Base-by-base conservation (phyloP, 2,888 invertebrate species). In the Leptopilina myrica region DNA sequence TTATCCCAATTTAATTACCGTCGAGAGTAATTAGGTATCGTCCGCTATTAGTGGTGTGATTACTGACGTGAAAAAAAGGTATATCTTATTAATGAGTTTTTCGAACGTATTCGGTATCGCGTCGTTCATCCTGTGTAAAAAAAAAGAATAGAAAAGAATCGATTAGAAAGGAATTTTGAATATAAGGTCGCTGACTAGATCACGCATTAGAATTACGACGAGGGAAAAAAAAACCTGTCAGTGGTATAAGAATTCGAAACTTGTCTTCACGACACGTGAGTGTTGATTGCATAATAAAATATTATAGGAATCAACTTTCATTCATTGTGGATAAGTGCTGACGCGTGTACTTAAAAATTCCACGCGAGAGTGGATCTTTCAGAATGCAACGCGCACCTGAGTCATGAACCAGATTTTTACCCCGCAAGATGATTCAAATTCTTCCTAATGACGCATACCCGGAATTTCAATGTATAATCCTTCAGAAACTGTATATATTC, bases 371-470 rank as follows among this genome's bases (percentile, higher is more conserved):
- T 49, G 9, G 49, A 33, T 53, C 73, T 73, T 33, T 73, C 40
- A 73, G 73, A 53, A 56, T 73, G 56, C 56, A 73, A 73, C 73
- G 49, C 49, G 11, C 56, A 73, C 73, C 73, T 73, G 73, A 73
- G 73, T 73, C 73, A 73, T 73, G 73, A 73, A 73, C 73, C 33
- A 73, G 73, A 73, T 73, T 73, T 73, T 73, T 73, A n/a, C 49
- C 11, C 46, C 8, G 7, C 14, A 73, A 33, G 56, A 56, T n/a
- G 56, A 56, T 73, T 73, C 33, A n/a, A 73, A 73, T 73, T 73
- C 73, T n/a, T 56, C 43, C 33, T 26, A 73, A 14, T 73, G 56
- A 73, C 73, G 73, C 56, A 73, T 40, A 56, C 40, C 5, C 73
- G 9, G 73, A 33, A 56, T 73, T 53, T 73, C 49, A 56, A 20